Evolutionary conservation across 2,888 invertebrate species (phyloP).

Genomic region (Tetheella fluctuosa): DNA sequence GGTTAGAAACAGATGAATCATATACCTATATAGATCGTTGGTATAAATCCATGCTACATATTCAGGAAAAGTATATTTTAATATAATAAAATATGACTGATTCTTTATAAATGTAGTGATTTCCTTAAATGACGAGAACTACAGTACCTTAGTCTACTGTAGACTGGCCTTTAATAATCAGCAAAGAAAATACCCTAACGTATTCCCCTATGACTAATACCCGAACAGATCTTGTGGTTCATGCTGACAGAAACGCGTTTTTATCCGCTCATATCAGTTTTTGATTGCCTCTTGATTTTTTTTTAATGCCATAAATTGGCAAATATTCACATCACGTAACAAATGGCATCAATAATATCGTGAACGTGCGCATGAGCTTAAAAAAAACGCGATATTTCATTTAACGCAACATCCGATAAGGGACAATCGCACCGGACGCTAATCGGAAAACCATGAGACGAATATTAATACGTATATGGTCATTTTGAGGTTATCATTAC

Average conservation of each 20-base stretch:
- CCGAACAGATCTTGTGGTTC: too few relatives aligned
- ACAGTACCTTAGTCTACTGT: too few relatives aligned
- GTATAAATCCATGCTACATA: background rate
- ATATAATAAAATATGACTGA: background rate
- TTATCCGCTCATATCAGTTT: too few relatives aligned
- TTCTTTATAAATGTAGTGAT: too few relatives aligned
- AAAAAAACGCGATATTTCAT: slow-evolving; percentile 45
- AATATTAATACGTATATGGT: slow-evolving; percentile 33
- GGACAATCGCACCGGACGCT: slow-evolving; percentile 46
- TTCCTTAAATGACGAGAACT: too few relatives aligned
- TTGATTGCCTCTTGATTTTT: too few relatives aligned
- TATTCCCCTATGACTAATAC: too few relatives aligned
- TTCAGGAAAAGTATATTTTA: background rate
- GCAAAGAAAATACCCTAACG: too few relatives aligned
- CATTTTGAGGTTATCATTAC: slow-evolving; percentile 1
- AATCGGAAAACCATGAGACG: slow-evolving; percentile 23
- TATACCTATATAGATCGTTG: background rate
- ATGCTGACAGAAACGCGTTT: too few relatives aligned
- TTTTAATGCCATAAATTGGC: too few relatives aligned
- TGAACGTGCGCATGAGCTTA: slow-evolving; percentile 44
- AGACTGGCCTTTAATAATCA: too few relatives aligned
- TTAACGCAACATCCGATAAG: slow-evolving; percentile 51
- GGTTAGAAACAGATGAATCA: slow-evolving; percentile 8
- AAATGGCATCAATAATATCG: slow-evolving; percentile 12
- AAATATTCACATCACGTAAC: slow-evolving; percentile 12